These are phyloP conservation scores for Venustoraphidia nigricollis DNA, from an alignment of 2,888 invertebrate species.

Conservation along the genomic window DNA sequence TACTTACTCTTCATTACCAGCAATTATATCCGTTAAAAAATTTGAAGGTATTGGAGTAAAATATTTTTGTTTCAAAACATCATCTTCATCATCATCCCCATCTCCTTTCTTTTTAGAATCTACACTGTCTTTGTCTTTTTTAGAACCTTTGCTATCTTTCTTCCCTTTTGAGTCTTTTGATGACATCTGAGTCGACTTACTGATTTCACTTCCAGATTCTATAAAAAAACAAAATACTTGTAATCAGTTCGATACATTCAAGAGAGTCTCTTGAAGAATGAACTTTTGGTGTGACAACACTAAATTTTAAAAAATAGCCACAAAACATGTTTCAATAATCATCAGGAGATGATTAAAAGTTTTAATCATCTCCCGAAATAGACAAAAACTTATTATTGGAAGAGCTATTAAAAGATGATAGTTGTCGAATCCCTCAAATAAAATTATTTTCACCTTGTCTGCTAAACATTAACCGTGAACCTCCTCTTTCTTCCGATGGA, in stretches of 20 bases:
- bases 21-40: slow-evolving; percentile 55
- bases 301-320: too few relatives aligned
- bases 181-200: slow-evolving; percentile 60
- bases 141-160: slow-evolving; percentile 47
- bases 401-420: too few relatives aligned
- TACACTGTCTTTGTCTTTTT: slow-evolving; percentile 35
- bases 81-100: slow-evolving; percentile 41
- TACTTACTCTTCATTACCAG: slow-evolving; percentile 52
- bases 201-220: slow-evolving; percentile 64
- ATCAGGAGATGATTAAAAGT: neutral
- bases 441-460: slow-evolving; percentile 39
- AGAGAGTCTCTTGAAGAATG: too few relatives aligned
- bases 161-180: slow-evolving; percentile 68
- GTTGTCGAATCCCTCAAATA: too few relatives aligned
- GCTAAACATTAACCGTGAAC: slow-evolving; percentile 71
- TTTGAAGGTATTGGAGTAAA: slow-evolving; percentile 55
- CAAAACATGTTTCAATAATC: neutral
- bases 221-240: too few relatives aligned
- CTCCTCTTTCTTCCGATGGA: slow-evolving; percentile 82
- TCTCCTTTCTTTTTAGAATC: slow-evolving; percentile 10
- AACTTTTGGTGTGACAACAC: too few relatives aligned
- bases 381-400: too few relatives aligned
- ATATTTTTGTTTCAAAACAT: slow-evolving; percentile 32
- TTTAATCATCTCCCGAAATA: neutral
- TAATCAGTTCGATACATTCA: too few relatives aligned